These are phyloP conservation scores for Dioctria rufipes DNA, from an alignment of 2,888 invertebrate genomes.

Conservation along the genomic window DNA sequence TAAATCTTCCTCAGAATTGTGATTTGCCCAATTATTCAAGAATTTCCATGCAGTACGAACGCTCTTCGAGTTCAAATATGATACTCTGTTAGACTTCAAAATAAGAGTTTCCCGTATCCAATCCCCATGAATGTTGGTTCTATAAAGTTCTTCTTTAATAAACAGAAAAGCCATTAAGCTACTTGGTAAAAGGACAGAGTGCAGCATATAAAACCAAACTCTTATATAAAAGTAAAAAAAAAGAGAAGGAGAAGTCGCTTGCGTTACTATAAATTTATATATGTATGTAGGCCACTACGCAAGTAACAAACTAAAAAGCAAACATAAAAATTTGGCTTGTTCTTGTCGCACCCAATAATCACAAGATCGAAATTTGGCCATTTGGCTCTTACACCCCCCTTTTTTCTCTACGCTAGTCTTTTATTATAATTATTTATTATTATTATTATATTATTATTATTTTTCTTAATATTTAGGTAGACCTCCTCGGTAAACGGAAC, in stretches of 20 bases:
- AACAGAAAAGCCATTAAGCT: no score
- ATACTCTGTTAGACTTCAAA: no score
- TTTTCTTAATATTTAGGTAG: slow-evolving; percentile 20
- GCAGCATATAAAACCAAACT: no score
- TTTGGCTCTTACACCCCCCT: slow-evolving; percentile 1
- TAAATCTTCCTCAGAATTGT: no score
- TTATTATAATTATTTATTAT: not conserved
- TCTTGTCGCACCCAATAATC: slow-evolving; percentile 31
- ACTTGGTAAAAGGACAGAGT: no score
- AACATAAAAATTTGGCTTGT: slow-evolving; percentile 27
- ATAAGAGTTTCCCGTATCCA: no score
- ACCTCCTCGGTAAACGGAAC: not conserved
- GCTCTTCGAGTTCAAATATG: no score
- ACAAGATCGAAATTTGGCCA: slow-evolving; percentile 17
- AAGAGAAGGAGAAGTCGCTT: slow-evolving; percentile 1
- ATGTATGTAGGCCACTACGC: slow-evolving; percentile 50
- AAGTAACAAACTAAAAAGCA: not conserved
- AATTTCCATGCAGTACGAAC: no score
- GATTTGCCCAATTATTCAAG: no score
- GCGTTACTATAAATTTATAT: slow-evolving; percentile 38
- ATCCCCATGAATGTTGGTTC: no score
- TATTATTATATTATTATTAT: slow-evolving; percentile 5
- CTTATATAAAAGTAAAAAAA: not conserved
- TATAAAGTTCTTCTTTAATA: no score
- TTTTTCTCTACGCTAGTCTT: slow-evolving; percentile 12